These are phyloP conservation scores for Nephrotoma appendiculata DNA, from an alignment of 2,888 invertebrate species.

Conservation along the genomic window DNA sequence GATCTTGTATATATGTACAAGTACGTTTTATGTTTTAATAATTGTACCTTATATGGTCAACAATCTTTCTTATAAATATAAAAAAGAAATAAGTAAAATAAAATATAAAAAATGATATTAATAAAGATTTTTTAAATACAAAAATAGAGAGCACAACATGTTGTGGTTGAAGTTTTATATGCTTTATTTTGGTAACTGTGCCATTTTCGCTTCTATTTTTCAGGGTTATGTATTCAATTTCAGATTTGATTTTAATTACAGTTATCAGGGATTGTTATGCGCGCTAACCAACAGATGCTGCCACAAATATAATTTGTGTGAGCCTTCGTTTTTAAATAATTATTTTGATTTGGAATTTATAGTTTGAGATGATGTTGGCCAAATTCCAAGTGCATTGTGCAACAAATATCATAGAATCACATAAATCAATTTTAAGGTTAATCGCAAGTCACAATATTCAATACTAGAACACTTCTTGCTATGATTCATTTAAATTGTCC, in stretches of 20 bases:
- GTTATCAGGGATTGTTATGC: not conserved
- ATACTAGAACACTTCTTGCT: not conserved
- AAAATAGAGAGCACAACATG: not conserved
- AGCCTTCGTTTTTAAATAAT: not conserved
- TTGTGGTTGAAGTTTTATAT: not conserved
- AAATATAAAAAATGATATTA: not conserved
- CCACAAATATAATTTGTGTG: not conserved
- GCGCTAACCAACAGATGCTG: not conserved
- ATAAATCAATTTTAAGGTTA: not conserved
- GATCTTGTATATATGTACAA: not conserved
- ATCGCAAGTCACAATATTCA: not conserved
- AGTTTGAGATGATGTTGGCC: not conserved
- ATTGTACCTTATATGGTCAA: constrained; percentile 1
- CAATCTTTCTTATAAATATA: constrained; percentile 1
- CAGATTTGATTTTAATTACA: not conserved
- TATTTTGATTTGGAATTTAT: not conserved
- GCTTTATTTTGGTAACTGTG: not conserved
- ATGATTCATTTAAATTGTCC: not conserved
- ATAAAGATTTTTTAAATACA: not conserved
- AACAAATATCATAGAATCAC: not conserved
- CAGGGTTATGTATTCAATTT: not conserved
- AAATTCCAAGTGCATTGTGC: not conserved
- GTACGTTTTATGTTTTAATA: not conserved
- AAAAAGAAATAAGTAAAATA: not conserved
- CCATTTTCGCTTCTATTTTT: not conserved